Evolutionary conservation across 2,797 vertebrate genomes (phyloP), one percentile per base, ranked within the genome.

Genomic region (Danio kyathit): DNA sequence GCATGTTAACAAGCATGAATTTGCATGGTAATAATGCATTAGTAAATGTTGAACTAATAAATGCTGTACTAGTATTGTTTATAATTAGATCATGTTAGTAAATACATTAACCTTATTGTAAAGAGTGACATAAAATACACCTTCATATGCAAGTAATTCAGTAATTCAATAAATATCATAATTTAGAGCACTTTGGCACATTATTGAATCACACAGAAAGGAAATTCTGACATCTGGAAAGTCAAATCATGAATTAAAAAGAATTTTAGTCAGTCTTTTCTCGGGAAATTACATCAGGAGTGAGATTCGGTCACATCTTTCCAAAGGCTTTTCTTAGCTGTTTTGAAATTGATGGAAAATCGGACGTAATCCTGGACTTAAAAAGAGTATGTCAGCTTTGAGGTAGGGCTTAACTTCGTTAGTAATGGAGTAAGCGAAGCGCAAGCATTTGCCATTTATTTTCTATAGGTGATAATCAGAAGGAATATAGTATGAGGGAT

Each of bases 91-190:
- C n/a, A n/a, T n/a, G 29, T 29, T 29, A 29, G 29, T 29, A 29
- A 29, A 29, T 29, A 29, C 29, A 29, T 29, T 1, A 29, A 29
- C 29, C 29, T 29, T 29, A 29, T 29, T 29, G 29, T 29, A 29
- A 29, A 29, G 29, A 1, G 29, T 29, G 29, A 29, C 29, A 1
- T 29, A 29, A 29, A 29, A 29, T 29, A 29, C 14, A 69, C 60
- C 73, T 79, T 69, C 44, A 43, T 46, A 38, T 59, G 69, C 63
- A 72, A 83, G 83, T 77, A 86, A 83, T 56, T 61, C 76, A 72
- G 57, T 57, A 74, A 81, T 85, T 83, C 84, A 79, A 75, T 84
- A 81, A 67, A 63, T 19, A 57, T 54, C 64, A 65, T 60, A 67
- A 72, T 61, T 66, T 56, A 38, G 70, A 29, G 29, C 1, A 1